These are phyloP conservation scores for Mastomys natalensis DNA, from an alignment of 2,113 vertebrate species.

Conservation along the genomic window DNA sequence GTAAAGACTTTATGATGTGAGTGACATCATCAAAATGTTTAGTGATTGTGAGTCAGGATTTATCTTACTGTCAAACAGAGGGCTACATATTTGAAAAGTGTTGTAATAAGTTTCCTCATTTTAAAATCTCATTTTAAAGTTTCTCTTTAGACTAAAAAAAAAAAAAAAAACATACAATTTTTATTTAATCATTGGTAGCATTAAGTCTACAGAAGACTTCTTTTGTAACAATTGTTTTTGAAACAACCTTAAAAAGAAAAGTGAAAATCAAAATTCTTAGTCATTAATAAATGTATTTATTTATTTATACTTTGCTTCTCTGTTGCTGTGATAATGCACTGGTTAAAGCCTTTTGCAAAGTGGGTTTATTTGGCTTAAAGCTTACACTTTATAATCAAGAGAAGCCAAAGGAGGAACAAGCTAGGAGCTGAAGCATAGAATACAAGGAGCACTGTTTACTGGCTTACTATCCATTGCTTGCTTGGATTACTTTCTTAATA, in stretches of 20 bases:
- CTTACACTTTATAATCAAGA: background rate
- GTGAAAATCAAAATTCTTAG: constrained; percentile 15
- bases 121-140: background rate
- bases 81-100: background rate
- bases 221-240: constrained; percentile 49
- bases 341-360: background rate
- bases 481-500: background rate
- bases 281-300: background rate
- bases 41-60: constrained; percentile 13
- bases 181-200: background rate
- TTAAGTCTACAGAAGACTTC: background rate
- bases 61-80: background rate
- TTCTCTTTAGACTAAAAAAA: background rate
- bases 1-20: background rate
- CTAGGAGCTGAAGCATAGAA: background rate
- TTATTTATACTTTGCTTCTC: background rate
- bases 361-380: background rate
- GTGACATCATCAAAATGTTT: constrained; percentile 26
- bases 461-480: background rate
- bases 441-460: background rate
- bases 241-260: background rate
- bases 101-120: background rate
- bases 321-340: background rate
- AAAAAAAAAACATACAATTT: constrained; percentile 13
- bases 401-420: background rate